Conservation (phyloP, 2,888 invertebrate genomes). For the Andrena minutula region DNA sequence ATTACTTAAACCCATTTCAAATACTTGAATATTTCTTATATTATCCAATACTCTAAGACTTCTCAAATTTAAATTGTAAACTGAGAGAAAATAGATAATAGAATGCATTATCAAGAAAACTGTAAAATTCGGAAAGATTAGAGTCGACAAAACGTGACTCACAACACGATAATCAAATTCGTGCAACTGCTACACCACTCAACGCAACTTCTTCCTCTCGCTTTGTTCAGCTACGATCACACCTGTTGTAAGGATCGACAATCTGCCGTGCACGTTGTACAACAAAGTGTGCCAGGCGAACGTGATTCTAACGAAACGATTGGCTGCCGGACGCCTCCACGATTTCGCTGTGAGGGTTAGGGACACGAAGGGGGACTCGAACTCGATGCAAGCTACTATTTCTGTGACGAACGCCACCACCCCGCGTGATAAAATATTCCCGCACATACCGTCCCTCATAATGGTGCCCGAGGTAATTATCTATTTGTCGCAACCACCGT, state of each 20-base stretch:
- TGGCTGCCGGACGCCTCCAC: conserved; percentile 93
- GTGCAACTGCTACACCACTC: no score
- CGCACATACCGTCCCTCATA: conserved; percentile 91
- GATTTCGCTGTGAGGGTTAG: conserved; percentile 91
- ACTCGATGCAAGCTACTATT: conserved; percentile 91
- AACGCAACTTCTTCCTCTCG: no score
- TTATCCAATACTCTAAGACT: not conserved
- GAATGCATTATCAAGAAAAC: no score
- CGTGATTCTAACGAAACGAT: conserved; percentile 90
- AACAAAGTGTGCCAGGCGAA: conserved; percentile 96
- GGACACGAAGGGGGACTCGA: conserved; percentile 92
- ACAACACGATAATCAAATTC: no score
- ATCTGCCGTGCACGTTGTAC: conserved; percentile 93
- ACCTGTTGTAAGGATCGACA: conserved; percentile 92
- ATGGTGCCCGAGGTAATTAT: conserved; percentile 90
- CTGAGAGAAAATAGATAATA: no score
- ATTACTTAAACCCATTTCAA: not conserved
- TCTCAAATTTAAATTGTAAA: no score
- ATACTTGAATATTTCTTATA: not conserved
- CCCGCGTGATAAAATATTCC: conserved; percentile 93
- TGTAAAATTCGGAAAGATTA: no score
- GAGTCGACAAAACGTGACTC: no score
- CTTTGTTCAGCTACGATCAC: conserved; percentile 88
- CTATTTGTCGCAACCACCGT: not conserved
- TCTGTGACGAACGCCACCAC: conserved; percentile 94